Evolutionary conservation across 2,888 invertebrate species (phyloP), one percentile per base, ranked within the genome.

Genomic region (Lithosia quadra): DNA sequence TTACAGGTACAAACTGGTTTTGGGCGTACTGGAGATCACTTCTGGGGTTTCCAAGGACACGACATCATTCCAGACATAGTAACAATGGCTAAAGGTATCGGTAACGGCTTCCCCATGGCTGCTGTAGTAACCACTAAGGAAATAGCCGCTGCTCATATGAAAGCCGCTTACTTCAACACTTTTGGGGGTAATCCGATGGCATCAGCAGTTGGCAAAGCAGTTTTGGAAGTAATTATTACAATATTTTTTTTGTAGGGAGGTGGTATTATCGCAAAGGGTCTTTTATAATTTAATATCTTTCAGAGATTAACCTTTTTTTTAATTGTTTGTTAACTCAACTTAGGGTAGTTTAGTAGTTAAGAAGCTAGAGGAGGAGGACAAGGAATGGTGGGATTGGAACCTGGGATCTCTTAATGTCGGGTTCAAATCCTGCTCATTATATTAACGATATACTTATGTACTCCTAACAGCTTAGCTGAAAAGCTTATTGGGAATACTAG

Each of bases 11-110:
- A 99, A 95, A 98, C 99, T 0, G 99, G 99, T 3, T 99, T 99
- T 87, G 99, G 99, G 0, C 95, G 99, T 71, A 98, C 98, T 0
- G 99, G 99, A 0, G 98, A 98, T 63, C 96, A 98, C 84, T 99
- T 97, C 92, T 99, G 99, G 99, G 99, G 99, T n/a, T 99, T 99
- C 88, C 96, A 99, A 91, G 95, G 95, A 21, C 99, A 99, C 86
- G 98, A 95, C 7, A 96, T 99, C 10, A 82, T 96, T 28, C 99
- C 99, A 0, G 99, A 99, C 88, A 99, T 99, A 80, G 98, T 99
- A 0, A 99, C 99, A 0, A 97, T 99, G 97, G 99, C 99, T 0
- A 99, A 99, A 90, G 98, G 98, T 55, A 98, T 98, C 63, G 98
- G 99, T 0, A 99, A 99, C 91, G 99, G 99, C 0, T 99, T 98